Conservation (phyloP, 2,888 invertebrate genomes). For the Drosophila tanythrix region DNA sequence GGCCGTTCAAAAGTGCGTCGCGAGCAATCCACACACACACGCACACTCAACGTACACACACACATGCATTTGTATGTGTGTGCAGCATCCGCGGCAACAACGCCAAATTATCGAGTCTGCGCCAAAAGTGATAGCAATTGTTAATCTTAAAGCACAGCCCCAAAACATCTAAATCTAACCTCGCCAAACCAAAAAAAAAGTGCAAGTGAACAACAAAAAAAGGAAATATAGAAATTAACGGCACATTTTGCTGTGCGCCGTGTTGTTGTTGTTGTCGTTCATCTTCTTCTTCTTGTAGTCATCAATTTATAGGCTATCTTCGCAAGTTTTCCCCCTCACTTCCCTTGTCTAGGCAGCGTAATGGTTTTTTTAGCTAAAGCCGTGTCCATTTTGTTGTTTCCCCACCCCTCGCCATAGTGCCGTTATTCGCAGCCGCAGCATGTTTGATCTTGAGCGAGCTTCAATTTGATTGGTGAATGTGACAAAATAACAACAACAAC, state of each 20-base stretch:
- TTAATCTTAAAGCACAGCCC: constrained; percentile 57
- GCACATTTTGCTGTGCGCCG: constrained; percentile 18
- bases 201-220: constrained; percentile 39
- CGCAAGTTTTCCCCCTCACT: not conserved
- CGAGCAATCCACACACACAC: constrained; percentile 52
- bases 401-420: not conserved
- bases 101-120: constrained; percentile 77
- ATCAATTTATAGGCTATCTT: not conserved
- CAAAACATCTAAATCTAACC: constrained; percentile 4
- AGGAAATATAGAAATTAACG: constrained; percentile 5
- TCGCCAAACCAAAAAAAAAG: constrained; percentile 11
- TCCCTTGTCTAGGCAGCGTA: not conserved
- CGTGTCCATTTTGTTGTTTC: not conserved
- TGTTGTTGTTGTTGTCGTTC: constrained; percentile 9
- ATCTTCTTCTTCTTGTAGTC: not conserved
- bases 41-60: constrained; percentile 37
- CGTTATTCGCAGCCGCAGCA: constrained; percentile 11
- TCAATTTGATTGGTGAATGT: constrained; percentile 17
- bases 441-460: constrained; percentile 19
- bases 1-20: constrained; percentile 60
- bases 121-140: constrained; percentile 72
- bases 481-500: constrained; percentile 16
- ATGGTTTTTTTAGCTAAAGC: not conserved
- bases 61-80: constrained; percentile 17
- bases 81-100: constrained; percentile 66